phyloP scores from a whole-genome alignment of 1,140 invertebrate species.

The Scaptomyza graminum region DNA sequence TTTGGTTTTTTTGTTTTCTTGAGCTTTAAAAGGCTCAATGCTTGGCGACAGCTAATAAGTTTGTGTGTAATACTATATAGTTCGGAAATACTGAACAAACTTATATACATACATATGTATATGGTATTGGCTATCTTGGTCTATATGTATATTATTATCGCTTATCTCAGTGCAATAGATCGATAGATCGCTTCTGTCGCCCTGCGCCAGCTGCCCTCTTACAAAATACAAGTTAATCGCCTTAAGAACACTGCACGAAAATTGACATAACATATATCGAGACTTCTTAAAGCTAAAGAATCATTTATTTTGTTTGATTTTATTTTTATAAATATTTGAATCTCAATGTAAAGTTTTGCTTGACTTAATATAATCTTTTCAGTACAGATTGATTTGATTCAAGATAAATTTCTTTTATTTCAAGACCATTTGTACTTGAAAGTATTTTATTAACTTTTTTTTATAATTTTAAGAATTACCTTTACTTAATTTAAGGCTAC shows the following conservation, averaged over 20 bases:
- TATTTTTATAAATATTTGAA: too few relatives aligned
- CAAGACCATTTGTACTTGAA: too few relatives aligned
- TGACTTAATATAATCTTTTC: too few relatives aligned
- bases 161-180: slow-evolving; percentile 66
- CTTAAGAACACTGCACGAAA: slow-evolving; percentile 5
- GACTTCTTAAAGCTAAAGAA: too few relatives aligned
- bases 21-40: slow-evolving; percentile 32
- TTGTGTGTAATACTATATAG: not conserved
- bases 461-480: too few relatives aligned
- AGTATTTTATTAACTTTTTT: too few relatives aligned
- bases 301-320: too few relatives aligned
- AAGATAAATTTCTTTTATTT: too few relatives aligned
- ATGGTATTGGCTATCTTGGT: slow-evolving; percentile 18
- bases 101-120: not conserved
- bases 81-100: slow-evolving; percentile 1
- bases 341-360: too few relatives aligned
- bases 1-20: slow-evolving; percentile 6
- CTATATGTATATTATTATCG: slow-evolving; percentile 16
- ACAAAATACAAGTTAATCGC: slow-evolving; percentile 53
- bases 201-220: slow-evolving; percentile 64
- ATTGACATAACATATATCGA: too few relatives aligned
- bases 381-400: too few relatives aligned
- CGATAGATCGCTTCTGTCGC: slow-evolving; percentile 58
- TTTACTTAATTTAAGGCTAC: not conserved
- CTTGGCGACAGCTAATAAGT: slow-evolving; percentile 3